A percentile compares a stretch with the other conserved stretches of the same genome.
phyloP scores from a whole-genome alignment of 2,888 invertebrate genomes.

The Morpho helenor region DNA sequence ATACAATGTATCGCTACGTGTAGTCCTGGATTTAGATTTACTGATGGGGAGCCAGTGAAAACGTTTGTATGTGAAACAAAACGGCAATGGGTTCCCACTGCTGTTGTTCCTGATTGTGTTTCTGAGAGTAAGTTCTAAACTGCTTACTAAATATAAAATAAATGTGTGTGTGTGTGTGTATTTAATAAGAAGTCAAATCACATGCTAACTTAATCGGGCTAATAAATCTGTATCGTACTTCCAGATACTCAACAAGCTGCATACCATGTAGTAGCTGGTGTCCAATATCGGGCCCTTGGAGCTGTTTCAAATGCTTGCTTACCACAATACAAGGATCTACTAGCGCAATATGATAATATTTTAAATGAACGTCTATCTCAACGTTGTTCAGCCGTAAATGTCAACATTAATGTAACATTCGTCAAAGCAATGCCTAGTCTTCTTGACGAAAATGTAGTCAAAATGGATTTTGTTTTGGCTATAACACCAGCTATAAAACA shows the following conservation, averaged over 20 bases:
- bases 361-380: constrained; percentile 91
- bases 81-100: constrained; percentile 91
- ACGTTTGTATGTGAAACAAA: constrained; percentile 91
- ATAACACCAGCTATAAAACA: constrained; percentile 93
- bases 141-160: background rate
- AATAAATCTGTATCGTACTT: constrained; percentile 30
- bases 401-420: constrained; percentile 96
- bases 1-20: constrained; percentile 94
- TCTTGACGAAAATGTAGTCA: constrained; percentile 91
- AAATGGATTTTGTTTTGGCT: constrained; percentile 93
- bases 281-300: constrained; percentile 93
- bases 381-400: constrained; percentile 95
- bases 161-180: background rate
- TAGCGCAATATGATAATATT: constrained; percentile 88
- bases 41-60: constrained; percentile 93
- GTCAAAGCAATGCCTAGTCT: constrained; percentile 89
- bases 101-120: constrained; percentile 96
- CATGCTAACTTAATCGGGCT: too few relatives aligned
- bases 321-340: constrained; percentile 90
- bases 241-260: constrained; percentile 95
- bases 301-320: constrained; percentile 92
- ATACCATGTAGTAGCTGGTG: constrained; percentile 92
- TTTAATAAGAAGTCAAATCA: too few relatives aligned
- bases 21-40: constrained; percentile 92
- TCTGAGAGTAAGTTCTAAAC: constrained; percentile 85